Evolutionary conservation across 2,888 invertebrate genomes (phyloP), one percentile per base, ranked within the genome.

Genomic region (Chromoteleia sp.): DNA sequence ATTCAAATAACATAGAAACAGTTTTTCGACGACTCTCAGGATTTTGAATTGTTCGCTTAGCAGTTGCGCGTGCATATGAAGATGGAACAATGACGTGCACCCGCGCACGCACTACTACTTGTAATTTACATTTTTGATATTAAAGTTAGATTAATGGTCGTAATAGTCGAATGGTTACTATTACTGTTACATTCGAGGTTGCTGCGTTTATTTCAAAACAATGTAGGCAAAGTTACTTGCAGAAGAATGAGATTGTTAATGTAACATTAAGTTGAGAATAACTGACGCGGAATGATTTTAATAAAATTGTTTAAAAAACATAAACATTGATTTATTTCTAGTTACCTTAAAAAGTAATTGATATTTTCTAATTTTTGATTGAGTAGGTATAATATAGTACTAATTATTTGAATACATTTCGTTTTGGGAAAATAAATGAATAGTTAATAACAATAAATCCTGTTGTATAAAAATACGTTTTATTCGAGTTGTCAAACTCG

Each of bases 401-500:
- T 25, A 25, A 25, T 25, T 25, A 25, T 25, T 25, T 25, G n/a
- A n/a, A n/a, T n/a, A n/a, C n/a, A n/a, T n/a, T n/a, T n/a, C n/a
- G n/a, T 25, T 25, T 25, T 25, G 25, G 5, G 25, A 5, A 25
- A 25, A 25, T 25, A 5, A 25, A 4, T 25, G 25, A 25, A 25
- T 5, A 25, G 25, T 25, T 5, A 25, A 25, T 25, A 25, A 25
- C 2, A 25, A n/a, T n/a, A n/a, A 8, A 33, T 33, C 7, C 1
- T 8, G 30, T 58, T 54, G 30, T 63, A 74, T 21, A 67, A 56
- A 76, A 76, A 73, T 61, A 59, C 52, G 0, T 59, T 83, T 81
- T 77, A 80, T 77, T 82, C 1, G 7, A 48, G 5, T 43, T 58
- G 17, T 89, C 68, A 91, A 77, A 85, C 82, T 30, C 89, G 89